Percentiles rank a stretch among this genome's conserved stretches.
Evolutionary conservation across 2,113 vertebrate genomes (phyloP).

Genomic region (Osmerus mordax): DNA sequence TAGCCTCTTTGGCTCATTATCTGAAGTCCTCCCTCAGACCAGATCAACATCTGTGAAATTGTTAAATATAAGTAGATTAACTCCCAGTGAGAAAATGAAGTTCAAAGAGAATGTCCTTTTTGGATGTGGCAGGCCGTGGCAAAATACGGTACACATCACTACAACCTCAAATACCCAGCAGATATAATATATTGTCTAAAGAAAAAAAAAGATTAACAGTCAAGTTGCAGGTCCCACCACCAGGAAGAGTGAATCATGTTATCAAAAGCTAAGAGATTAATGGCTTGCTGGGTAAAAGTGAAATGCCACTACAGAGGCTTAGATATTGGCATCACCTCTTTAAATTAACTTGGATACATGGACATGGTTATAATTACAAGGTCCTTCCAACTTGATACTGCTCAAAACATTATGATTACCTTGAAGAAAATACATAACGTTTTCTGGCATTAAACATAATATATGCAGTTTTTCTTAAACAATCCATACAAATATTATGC

Average conservation of each 20-base stretch:
- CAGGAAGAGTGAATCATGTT: conserved; percentile 1
- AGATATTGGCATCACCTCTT: neutral
- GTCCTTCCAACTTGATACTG: no score
- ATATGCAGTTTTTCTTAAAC: conserved; percentile 12
- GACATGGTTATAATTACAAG: no score
- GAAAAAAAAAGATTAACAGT: conserved; percentile 48
- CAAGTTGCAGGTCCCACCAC: conserved; percentile 23
- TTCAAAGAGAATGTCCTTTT: no score
- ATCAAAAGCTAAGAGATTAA: conserved; percentile 17
- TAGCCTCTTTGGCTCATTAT: conserved; percentile 56
- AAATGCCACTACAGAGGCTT: neutral
- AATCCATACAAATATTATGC: conserved; percentile 17
- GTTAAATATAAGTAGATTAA: no score
- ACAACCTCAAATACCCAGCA: no score
- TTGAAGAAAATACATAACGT: no score
- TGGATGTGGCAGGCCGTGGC: no score
- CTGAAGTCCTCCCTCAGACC: conserved; percentile 23
- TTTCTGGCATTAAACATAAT: conserved; percentile 27
- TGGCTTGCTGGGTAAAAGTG: conserved; percentile 33
- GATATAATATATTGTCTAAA: no score
- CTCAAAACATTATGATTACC: no score
- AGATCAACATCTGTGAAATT: conserved; percentile 4
- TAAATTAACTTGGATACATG: neutral
- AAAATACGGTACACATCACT: no score
- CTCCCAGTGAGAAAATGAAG: no score